Evolutionary conservation across 1,140 invertebrate species (phyloP).

Genomic region (Neuroterus valhalla): DNA sequence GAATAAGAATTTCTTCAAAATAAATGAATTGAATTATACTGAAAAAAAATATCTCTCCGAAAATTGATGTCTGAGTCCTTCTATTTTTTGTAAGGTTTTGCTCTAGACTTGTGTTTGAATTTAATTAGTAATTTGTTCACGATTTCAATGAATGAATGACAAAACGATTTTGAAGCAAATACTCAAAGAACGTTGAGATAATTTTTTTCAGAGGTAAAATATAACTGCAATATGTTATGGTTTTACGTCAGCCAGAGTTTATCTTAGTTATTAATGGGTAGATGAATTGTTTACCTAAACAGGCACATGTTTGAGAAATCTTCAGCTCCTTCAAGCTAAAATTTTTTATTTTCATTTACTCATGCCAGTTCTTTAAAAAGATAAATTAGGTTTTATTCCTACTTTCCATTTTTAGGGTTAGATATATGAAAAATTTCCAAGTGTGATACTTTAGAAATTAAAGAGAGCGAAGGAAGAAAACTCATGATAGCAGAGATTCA

Average conservation of each 20-base stretch:
- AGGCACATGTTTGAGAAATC: neutral
- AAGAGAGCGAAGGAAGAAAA: conserved; percentile 29
- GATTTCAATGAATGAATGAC: too few species aligned
- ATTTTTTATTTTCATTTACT: neutral
- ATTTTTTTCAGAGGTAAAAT: neutral
- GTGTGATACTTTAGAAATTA: conserved; percentile 39
- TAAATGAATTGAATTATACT: too few species aligned
- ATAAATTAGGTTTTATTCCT: too few species aligned
- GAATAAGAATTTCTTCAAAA: too few species aligned
- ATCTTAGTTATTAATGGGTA: conserved; percentile 7
- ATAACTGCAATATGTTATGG: conserved; percentile 7
- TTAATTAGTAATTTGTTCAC: too few species aligned
- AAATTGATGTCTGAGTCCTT: too few species aligned
- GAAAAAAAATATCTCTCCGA: too few species aligned
- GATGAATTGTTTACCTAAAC: neutral
- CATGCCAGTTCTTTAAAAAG: too few species aligned
- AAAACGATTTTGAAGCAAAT: neutral
- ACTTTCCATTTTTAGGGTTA: too few species aligned
- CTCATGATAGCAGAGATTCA: conserved; percentile 42
- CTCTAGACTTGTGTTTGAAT: too few species aligned
- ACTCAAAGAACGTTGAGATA: neutral
- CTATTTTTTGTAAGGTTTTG: too few species aligned
- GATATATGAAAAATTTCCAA: too few species aligned
- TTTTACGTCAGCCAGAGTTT: neutral
- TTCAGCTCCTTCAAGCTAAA: neutral